Percentiles rank a stretch among this genome's conserved stretches.
These are phyloP conservation scores for Orchestes rusci DNA, from an alignment of 2,888 invertebrate genomes.

Conservation along the genomic window DNA sequence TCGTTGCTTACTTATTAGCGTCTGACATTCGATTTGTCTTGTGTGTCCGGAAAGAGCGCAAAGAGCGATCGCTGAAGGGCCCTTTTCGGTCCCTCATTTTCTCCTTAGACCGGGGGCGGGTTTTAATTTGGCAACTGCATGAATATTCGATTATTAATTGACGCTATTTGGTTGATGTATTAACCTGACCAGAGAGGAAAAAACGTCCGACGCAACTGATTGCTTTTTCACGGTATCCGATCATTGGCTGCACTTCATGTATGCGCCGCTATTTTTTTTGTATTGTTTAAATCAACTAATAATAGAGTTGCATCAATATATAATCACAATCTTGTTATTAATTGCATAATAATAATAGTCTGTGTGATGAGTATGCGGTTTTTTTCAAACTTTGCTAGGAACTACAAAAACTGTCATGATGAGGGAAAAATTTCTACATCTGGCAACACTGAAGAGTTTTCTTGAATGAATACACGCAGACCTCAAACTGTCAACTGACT, in stretches of 20 bases:
- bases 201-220: conserved; percentile 21
- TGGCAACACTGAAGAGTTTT: no score
- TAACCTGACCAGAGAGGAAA: conserved; percentile 19
- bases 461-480: no score
- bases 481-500: no score
- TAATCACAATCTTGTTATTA: no score
- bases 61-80: conserved; percentile 40
- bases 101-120: conserved; percentile 34
- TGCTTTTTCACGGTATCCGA: conserved; percentile 21
- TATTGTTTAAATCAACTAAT: no score
- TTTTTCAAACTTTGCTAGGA: no score
- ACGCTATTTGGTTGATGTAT: conserved; percentile 36
- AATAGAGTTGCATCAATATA: no score
- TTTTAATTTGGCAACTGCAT: conserved; percentile 41
- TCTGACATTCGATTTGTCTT: conserved; percentile 51
- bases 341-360: no score
- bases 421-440: no score
- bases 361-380: no score
- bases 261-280: no score
- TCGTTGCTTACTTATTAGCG: conserved; percentile 49
- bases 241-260: conserved; percentile 17
- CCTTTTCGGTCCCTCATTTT: conserved; percentile 24
- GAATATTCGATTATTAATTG: conserved; percentile 40
- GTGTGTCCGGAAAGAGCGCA: conserved; percentile 42
- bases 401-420: no score